A percentile compares a stretch with the other conserved stretches of the same genome.
Evolutionary conservation across 2,888 invertebrate species (phyloP).

Genomic region (Epicampocera succincta): DNA sequence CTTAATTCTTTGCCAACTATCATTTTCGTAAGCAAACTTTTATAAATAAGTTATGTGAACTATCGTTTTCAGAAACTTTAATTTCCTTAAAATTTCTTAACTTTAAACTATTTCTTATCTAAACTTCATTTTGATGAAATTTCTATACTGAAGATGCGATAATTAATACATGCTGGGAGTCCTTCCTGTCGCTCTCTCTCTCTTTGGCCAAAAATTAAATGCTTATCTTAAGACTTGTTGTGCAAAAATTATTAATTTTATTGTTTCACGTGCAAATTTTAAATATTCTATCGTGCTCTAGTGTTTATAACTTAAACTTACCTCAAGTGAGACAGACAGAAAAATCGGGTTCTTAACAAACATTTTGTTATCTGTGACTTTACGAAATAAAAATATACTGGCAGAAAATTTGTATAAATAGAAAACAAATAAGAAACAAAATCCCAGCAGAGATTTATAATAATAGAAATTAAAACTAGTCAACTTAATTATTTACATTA

Average conservation of each 20-base stretch:
- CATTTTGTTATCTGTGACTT: conserved; percentile 22
- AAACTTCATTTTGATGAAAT: conserved; percentile 32
- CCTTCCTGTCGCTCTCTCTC: background rate
- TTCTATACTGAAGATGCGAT: conserved; percentile 3
- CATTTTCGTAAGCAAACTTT: no score
- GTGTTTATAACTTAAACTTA: conserved; percentile 50
- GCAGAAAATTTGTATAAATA: background rate
- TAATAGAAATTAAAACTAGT: no score
- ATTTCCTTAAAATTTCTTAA: background rate
- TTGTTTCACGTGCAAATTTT: conserved; percentile 53
- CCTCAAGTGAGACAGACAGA: conserved; percentile 16
- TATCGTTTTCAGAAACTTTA: no score
- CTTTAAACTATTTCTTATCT: background rate
- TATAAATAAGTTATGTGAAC: no score
- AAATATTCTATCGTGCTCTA: conserved; percentile 36
- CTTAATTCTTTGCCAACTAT: no score
- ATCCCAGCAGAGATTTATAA: no score
- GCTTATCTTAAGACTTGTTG: conserved; percentile 3
- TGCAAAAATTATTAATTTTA: conserved; percentile 18
- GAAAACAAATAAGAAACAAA: no score
- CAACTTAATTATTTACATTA: no score
- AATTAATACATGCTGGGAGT: conserved; percentile 12
- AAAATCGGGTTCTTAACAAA: conserved; percentile 10
- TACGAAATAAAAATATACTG: conserved; percentile 20
- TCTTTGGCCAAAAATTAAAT: background rate